Evolutionary conservation across 2,888 invertebrate species (phyloP), one percentile per base, ranked within the genome.

Genomic region (Tetheella fluctuosa): DNA sequence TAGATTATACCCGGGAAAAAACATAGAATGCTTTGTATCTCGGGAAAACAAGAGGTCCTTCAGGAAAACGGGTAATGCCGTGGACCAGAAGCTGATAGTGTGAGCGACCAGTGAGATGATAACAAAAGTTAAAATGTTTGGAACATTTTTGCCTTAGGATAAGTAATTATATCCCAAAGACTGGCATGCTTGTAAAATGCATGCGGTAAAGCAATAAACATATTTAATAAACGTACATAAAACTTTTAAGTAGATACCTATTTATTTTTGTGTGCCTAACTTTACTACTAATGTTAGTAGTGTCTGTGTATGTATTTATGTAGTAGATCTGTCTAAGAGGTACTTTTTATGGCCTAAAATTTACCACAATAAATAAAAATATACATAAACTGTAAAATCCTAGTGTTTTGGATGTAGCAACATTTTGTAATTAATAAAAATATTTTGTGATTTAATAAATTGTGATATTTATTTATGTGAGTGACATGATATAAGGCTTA

Each of bases 381-480:
- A n/a, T n/a, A n/a, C n/a, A n/a, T n/a, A n/a, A n/a, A n/a, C n/a
- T n/a, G n/a, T n/a, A n/a, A n/a, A 15, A 39, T n/a, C 7, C n/a
- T 48, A n/a, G n/a, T n/a, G 6, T n/a, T 39, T 39, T n/a, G n/a
- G 6, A 39, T 39, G n/a, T n/a, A 39, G 39, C 10, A 39, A n/a
- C 2, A n/a, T 48, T n/a, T 20, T 48, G 3, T 20, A 17, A 20
- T 20, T 48, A 20, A 48, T 20, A 39, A 15, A 39, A 20, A 12
- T 20, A 28, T 20, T 52, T 37, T n/a, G 23, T 53, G 52, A 42
- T 52, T 48, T 53, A 28, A 59, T 60, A 39, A 59, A 56, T 60
- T 67, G 58, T 65, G 62, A 63, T 65, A 63, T 64, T 30, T 66
- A 69, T 64, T 53, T 53, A 42, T 64, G 60, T 58, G 52, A 56